Percentiles rank a stretch among this genome's conserved stretches.
These are phyloP conservation scores for Premnoplex brunnescens DNA, from an alignment of 2,797 vertebrate genomes.

Conservation along the genomic window DNA sequence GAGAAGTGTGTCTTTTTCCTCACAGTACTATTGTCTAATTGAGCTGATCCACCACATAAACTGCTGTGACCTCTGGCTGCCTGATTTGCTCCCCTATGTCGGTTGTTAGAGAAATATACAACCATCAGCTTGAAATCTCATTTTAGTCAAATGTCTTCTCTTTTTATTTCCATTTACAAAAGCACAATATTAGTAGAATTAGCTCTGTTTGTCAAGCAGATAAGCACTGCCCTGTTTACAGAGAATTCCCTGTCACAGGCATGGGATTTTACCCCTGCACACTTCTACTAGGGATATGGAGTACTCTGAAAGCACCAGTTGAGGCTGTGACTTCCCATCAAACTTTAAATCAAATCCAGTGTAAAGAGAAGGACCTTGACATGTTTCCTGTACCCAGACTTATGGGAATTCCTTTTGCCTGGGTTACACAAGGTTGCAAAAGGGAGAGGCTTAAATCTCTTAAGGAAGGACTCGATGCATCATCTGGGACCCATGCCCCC, in stretches of 20 bases:
- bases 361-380: not conserved
- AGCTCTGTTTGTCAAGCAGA: not conserved
- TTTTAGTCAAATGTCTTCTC: not conserved
- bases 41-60: not conserved
- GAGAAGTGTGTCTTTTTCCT: not conserved
- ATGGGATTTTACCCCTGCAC: not conserved
- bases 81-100: not conserved
- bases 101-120: not conserved
- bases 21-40: not conserved
- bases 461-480: not conserved
- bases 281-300: not conserved
- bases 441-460: not conserved
- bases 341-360: not conserved
- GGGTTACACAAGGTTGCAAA: not conserved
- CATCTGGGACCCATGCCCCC: not conserved
- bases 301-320: not conserved
- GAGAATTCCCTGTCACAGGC: not conserved
- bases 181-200: not conserved
- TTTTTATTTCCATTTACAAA: not conserved
- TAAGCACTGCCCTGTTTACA: not conserved
- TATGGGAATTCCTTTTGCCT: not conserved
- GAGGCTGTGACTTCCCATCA: not conserved
- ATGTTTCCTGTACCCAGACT: not conserved
- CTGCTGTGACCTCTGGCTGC: not conserved
- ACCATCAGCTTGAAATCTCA: not conserved